Percentiles rank a stretch among this genome's conserved stretches.
Evolutionary conservation across 53 echinoderm and acorn worm species (phyloP).

Genomic region (Apostichopus leukothele): DNA sequence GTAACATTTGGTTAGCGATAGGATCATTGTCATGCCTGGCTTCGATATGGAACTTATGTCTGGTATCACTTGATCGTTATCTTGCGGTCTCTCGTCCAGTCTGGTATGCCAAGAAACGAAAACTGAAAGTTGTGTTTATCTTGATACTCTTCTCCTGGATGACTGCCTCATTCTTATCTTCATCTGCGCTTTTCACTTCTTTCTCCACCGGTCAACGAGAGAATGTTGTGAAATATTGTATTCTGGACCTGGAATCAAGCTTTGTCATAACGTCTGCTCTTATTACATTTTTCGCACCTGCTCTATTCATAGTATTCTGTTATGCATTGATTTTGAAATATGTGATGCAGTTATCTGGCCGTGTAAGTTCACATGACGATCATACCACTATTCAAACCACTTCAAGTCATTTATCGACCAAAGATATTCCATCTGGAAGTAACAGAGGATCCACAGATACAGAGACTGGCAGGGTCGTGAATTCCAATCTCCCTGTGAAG

Average conservation of each 20-base stretch:
- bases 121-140: conserved; percentile 18
- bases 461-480: neutral
- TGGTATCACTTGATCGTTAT: conserved; percentile 46
- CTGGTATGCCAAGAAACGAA: conserved; percentile 49
- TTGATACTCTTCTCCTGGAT: conserved; percentile 40
- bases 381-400: neutral
- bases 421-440: neutral
- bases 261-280: neutral
- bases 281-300: neutral
- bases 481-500: neutral
- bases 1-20: conserved; percentile 45
- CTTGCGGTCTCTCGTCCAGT: conserved; percentile 53
- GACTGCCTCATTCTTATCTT: neutral
- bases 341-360: neutral
- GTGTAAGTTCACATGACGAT: neutral
- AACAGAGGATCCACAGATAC: neutral
- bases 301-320: neutral
- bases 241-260: neutral
- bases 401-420: neutral
- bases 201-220: neutral
- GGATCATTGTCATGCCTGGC: conserved; percentile 44
- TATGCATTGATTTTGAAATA: neutral
- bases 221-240: neutral
- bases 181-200: neutral
- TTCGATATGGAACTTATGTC: conserved; percentile 53